Conservation (phyloP, 2,888 invertebrate genomes). For the Argynnis bischoffii region DNA sequence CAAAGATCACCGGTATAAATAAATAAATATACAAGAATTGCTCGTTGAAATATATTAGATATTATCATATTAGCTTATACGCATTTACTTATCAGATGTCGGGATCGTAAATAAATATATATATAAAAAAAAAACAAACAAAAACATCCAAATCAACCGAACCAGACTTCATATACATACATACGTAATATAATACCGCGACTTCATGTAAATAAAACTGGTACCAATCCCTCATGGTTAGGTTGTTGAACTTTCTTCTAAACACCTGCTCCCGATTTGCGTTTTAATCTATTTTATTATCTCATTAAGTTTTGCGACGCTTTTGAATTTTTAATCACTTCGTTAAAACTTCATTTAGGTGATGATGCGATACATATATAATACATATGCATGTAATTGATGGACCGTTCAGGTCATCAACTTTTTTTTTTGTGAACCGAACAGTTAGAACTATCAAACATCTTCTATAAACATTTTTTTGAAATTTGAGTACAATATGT, state of each 20-base stretch:
- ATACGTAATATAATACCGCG: not conserved
- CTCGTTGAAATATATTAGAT: too few relatives aligned
- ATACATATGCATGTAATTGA: too few relatives aligned
- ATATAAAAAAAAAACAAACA: slow-evolving; percentile 6
- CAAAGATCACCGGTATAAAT: too few relatives aligned
- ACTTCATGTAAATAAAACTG: not conserved
- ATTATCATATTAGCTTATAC: not conserved
- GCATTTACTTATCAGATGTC: not conserved
- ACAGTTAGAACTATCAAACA: too few relatives aligned
- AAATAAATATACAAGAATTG: too few relatives aligned
- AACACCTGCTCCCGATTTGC: slow-evolving; percentile 19
- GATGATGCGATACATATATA: too few relatives aligned
- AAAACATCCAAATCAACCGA: not conserved
- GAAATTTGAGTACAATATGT: too few relatives aligned
- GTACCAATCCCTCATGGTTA: not conserved
- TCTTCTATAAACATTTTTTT: too few relatives aligned
- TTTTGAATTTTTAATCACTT: not conserved
- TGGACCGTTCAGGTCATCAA: too few relatives aligned
- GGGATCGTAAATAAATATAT: not conserved
- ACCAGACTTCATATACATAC: not conserved
- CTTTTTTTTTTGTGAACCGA: too few relatives aligned
- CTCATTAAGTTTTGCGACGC: not conserved
- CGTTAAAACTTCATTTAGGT: too few relatives aligned
- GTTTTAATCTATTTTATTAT: slow-evolving; percentile 2
- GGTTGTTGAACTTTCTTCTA: slow-evolving; percentile 25